These are phyloP conservation scores for Listronotus bonariensis DNA, from an alignment of 1,140 invertebrate species.

Conservation along the genomic window DNA sequence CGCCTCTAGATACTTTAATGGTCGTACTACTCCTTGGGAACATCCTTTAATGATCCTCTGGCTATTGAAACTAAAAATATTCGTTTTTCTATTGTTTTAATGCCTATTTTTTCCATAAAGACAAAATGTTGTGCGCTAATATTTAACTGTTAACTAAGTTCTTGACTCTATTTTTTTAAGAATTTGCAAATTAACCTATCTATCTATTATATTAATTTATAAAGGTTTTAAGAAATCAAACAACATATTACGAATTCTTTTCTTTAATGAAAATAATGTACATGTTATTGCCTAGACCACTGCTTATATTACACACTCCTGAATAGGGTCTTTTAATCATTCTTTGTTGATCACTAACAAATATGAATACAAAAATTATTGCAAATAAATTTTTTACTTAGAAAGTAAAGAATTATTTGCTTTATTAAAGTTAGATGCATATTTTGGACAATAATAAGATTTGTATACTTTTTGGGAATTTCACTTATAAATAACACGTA, in stretches of 20 bases:
- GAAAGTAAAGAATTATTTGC: conserved; percentile 7
- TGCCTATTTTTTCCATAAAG: too few relatives aligned
- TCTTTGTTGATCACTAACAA: not conserved
- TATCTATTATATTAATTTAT: too few relatives aligned
- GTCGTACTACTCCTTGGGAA: too few relatives aligned
- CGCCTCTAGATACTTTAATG: too few relatives aligned
- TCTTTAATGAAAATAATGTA: conserved; percentile 60
- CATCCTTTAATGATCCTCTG: too few relatives aligned
- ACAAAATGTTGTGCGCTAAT: too few relatives aligned
- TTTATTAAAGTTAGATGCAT: conserved; percentile 1
- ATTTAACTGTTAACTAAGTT: too few relatives aligned
- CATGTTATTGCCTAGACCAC: conserved; percentile 59
- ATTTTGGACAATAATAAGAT: conserved; percentile 11
- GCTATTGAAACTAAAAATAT: too few relatives aligned
- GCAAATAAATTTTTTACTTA: not conserved
- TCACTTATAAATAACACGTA: conserved; percentile 29
- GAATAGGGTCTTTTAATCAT: conserved; percentile 55
- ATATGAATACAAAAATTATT: conserved; percentile 5
- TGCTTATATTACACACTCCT: conserved; percentile 56
- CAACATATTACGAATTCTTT: conserved; percentile 51
- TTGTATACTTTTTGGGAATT: conserved; percentile 17
- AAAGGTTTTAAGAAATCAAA: conserved; percentile 2
- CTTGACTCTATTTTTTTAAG: too few relatives aligned
- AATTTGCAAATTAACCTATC: too few relatives aligned
- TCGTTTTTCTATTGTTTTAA: too few relatives aligned